These are phyloP conservation scores for Volucella inanis DNA, from an alignment of 2,888 invertebrate genomes.

Conservation along the genomic window DNA sequence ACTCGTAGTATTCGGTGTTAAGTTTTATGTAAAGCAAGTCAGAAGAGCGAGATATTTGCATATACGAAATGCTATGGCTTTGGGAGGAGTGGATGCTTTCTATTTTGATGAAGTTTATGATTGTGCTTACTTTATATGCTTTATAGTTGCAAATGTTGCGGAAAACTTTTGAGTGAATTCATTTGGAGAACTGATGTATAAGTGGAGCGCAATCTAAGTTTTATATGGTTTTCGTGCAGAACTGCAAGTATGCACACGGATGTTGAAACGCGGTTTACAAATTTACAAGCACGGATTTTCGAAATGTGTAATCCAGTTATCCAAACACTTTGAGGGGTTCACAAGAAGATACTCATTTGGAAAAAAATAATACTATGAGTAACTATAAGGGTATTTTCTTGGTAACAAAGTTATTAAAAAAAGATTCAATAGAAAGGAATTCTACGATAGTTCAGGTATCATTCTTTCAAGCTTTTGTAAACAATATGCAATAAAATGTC, in stretches of 20 bases:
- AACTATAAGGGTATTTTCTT: too few relatives aligned
- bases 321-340: too few relatives aligned
- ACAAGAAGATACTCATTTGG: too few relatives aligned
- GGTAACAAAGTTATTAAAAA: too few relatives aligned
- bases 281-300: too few relatives aligned
- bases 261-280: not conserved
- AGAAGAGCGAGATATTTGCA: constrained; percentile 25
- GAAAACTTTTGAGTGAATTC: constrained; percentile 37
- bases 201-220: constrained; percentile 3
- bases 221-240: constrained; percentile 23
- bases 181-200: constrained; percentile 35
- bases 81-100: constrained; percentile 53
- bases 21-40: constrained; percentile 21
- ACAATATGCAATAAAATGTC: too few relatives aligned
- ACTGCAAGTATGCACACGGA: constrained; percentile 30
- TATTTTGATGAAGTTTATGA: constrained; percentile 52
- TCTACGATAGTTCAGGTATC: too few relatives aligned
- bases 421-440: too few relatives aligned
- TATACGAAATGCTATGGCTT: constrained; percentile 40
- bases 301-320: too few relatives aligned
- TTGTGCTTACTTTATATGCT: constrained; percentile 33
- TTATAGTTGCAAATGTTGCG: constrained; percentile 17
- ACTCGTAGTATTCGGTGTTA: constrained; percentile 2
- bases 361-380: too few relatives aligned
- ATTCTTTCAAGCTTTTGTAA: too few relatives aligned